Base-by-base conservation (phyloP, 2,797 vertebrate species). In the Harpagifer antarcticus region DNA sequence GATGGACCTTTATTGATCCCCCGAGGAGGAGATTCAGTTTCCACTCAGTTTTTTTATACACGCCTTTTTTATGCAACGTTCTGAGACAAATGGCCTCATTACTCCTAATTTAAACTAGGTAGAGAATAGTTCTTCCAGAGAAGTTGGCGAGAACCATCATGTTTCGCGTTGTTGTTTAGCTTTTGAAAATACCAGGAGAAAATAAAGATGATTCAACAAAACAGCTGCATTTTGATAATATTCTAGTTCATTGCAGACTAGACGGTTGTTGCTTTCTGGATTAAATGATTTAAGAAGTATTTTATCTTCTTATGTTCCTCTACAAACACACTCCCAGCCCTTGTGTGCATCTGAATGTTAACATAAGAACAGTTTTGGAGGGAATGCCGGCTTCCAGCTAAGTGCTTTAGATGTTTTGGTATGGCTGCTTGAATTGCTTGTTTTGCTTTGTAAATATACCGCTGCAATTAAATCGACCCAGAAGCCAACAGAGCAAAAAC, bases 51-150 rank as follows among this genome's bases (percentile, higher is more conserved):
- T 27, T 27, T 27, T 4, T 27, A 27, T 27, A 27, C 4, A 27
- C 1, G 4, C 3, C 27, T 27, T 27, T 27, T 27, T 27, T 27
- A 27, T 27, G 68, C 82, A 81, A 56, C 23, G 27, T 76, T 65
- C 74, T 11, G 78, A 93, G 90, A 94, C 86, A 90, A 91, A 94
- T 89, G 56, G 78, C 82, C 81, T 91, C 91, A 94, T 94, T 93
- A 92, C 58, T 71, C 47, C 76, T 59, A 74, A 89, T 74, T 82
- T 85, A 93, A 86, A 86, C 71, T 49, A 58, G 53, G 58, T 53
- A 64, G 68, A 49, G 48, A 71, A 76, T 55, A 66, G 73, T 81
- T 90, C 77, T 86, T 86, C 70, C 47, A 57, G 44, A 77, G 74
- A 72, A 81, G 73, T 68, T 72, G 62, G 68, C 23, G 0, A 77